Conservation (phyloP, 2,113 vertebrate genomes). For the Pipra filicauda region DNA sequence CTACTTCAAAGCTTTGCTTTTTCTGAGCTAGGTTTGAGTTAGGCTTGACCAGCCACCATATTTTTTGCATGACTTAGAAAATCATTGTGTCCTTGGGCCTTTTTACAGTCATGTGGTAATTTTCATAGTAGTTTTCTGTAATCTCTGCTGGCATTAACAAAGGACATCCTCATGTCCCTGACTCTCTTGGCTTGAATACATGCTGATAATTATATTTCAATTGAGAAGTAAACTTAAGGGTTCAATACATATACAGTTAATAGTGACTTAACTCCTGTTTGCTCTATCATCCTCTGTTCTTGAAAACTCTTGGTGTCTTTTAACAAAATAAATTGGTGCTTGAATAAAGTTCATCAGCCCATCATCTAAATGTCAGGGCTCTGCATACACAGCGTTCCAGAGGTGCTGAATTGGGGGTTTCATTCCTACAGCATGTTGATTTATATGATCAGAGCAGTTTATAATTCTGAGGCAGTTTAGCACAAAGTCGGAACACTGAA, state of each 20-base stretch:
- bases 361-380: neutral
- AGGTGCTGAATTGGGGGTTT: neutral
- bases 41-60: neutral
- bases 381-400: neutral
- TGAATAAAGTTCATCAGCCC: neutral
- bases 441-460: neutral
- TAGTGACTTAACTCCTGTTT: neutral
- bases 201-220: constrained; percentile 23
- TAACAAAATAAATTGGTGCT: neutral
- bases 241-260: constrained; percentile 10
- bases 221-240: neutral
- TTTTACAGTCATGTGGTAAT: neutral
- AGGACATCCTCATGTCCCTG: neutral
- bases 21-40: neutral
- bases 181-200: neutral
- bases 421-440: neutral
- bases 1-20: neutral
- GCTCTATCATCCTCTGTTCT: neutral
- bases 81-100: neutral
- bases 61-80: neutral
- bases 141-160: constrained; percentile 25
- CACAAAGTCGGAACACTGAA: neutral
- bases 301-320: neutral
- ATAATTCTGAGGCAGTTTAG: neutral
- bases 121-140: neutral